Conservation (phyloP, 2,797 vertebrate genomes). For the Sparidentex hasta region DNA sequence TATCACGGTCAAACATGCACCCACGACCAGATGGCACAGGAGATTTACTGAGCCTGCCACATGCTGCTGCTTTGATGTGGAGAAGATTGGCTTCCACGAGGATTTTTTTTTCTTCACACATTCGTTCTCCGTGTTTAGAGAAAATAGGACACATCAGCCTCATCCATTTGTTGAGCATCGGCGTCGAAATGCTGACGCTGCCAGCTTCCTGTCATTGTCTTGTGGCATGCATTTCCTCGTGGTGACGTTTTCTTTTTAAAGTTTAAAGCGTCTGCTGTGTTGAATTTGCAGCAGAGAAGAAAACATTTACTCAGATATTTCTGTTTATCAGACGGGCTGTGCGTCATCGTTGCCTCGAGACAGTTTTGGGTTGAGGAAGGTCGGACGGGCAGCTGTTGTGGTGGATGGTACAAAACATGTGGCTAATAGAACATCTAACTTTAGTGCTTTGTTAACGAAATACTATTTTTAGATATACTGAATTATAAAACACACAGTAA, state of each 20-base stretch:
- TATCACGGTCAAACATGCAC: constrained; percentile 40
- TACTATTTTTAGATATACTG: background rate
- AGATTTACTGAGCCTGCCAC: constrained; percentile 26
- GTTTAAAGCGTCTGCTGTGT: constrained; percentile 3
- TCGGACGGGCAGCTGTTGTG: background rate
- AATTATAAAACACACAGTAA: background rate
- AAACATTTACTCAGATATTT: background rate
- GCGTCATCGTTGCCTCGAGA: constrained; percentile 13
- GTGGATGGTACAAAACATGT: background rate
- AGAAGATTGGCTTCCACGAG: background rate
- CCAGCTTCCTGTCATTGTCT: constrained; percentile 52
- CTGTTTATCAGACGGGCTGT: constrained; percentile 7
- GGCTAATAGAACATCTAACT: background rate
- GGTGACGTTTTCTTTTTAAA: background rate
- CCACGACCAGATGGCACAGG: constrained; percentile 22
- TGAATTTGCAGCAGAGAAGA: constrained; percentile 19
- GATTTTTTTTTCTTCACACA: background rate
- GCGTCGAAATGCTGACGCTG: constrained; percentile 12
- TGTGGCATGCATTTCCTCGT: constrained; percentile 38
- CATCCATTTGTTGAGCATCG: constrained; percentile 14
- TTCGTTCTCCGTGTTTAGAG: constrained; percentile 9
- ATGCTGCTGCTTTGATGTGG: constrained; percentile 31
- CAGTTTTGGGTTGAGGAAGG: constrained; percentile 1
- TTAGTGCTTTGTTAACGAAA: background rate
- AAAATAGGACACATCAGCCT: background rate